phyloP scores from a whole-genome alignment of 2,888 invertebrate species.

The Strigamia transsilvanica region DNA sequence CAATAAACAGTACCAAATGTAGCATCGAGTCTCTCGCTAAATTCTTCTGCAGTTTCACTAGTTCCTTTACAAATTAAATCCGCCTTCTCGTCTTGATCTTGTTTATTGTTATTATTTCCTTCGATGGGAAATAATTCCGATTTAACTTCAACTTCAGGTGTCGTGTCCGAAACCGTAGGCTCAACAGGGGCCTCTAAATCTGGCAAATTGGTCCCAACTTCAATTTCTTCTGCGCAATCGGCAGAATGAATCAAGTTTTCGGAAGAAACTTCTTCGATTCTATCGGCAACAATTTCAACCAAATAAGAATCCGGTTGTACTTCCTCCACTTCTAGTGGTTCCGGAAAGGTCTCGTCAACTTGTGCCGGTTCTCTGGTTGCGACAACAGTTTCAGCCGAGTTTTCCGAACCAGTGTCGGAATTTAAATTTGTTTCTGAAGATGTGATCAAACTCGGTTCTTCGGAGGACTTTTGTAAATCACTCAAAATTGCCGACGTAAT shows the following conservation, averaged over 20 bases:
- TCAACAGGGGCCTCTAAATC: background rate
- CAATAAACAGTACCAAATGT: constrained; percentile 42
- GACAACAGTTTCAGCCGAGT: background rate
- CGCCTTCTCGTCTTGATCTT: too few relatives aligned
- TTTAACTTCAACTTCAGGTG: background rate
- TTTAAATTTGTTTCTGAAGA: constrained; percentile 1
- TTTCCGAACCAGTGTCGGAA: background rate
- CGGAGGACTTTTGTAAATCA: background rate
- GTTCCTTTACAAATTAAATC: background rate
- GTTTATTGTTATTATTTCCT: background rate
- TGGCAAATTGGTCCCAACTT: background rate
- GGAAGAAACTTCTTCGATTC: too few relatives aligned
- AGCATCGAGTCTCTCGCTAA: background rate
- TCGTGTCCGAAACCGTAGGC: background rate
- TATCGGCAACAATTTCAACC: background rate
- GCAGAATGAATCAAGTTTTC: too few relatives aligned
- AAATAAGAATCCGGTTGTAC: background rate
- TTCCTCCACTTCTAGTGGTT: too few relatives aligned
- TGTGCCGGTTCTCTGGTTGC: background rate
- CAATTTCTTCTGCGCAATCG: background rate
- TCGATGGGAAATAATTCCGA: background rate
- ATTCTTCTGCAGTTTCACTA: background rate
- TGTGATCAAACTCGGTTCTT: background rate
- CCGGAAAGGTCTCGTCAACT: too few relatives aligned
- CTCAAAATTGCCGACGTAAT: background rate